A percentile compares a stretch with the other conserved stretches of the same genome.
Conservation (phyloP, 2,113 vertebrate species). For the Solea solea region DNA sequence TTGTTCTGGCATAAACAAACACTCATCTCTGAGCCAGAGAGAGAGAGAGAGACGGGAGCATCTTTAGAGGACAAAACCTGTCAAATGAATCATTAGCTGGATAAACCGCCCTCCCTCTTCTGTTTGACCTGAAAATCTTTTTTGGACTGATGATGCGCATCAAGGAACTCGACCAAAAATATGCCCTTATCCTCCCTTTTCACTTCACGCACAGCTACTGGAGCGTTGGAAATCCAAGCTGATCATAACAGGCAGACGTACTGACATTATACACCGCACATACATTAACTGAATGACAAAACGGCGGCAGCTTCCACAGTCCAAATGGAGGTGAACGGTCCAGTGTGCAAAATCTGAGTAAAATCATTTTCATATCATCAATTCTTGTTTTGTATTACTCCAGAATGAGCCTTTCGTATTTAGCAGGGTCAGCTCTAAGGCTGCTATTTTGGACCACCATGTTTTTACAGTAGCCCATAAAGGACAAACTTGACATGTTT, state of each 20-base stretch:
- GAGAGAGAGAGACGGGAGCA: neutral
- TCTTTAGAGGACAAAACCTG: constrained; percentile 64
- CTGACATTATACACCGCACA: constrained; percentile 25
- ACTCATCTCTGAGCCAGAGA: constrained; percentile 19
- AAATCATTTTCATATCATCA: too few relatives aligned
- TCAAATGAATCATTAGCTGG: constrained; percentile 70
- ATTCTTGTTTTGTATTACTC: too few relatives aligned
- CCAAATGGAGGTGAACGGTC: neutral
- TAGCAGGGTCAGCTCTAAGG: too few relatives aligned
- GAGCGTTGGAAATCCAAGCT: constrained; percentile 73
- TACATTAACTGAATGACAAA: constrained; percentile 40
- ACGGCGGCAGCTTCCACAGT: constrained; percentile 4
- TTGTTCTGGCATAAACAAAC: constrained; percentile 56
- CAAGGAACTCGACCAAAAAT: constrained; percentile 72
- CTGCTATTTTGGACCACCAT: too few relatives aligned
- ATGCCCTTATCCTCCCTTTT: constrained; percentile 70
- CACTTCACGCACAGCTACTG: constrained; percentile 77
- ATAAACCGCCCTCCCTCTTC: constrained; percentile 26
- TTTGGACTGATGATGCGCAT: constrained; percentile 74
- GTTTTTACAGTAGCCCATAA: too few relatives aligned
- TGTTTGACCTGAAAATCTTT: constrained; percentile 74
- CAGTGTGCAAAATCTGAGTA: too few relatives aligned
- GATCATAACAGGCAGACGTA: constrained; percentile 41
- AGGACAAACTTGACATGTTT: too few relatives aligned
- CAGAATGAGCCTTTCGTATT: too few relatives aligned